Evolutionary conservation across 2,888 invertebrate species (phyloP).

Genomic region (Aleiodes leptofemur): DNA sequence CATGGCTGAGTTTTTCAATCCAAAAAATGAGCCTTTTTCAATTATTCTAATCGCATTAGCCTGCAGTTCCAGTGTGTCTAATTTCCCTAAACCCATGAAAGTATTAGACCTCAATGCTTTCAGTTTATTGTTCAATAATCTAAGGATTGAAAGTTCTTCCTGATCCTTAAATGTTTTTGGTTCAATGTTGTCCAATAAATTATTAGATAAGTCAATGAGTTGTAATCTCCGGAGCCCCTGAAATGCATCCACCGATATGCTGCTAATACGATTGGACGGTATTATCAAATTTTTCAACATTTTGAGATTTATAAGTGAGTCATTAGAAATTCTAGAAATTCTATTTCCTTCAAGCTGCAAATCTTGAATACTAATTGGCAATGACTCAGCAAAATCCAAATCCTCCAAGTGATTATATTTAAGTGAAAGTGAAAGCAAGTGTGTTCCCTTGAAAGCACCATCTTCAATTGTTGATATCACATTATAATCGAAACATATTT

Average conservation of each 20-base stretch:
- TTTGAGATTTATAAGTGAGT: conserved; percentile 53
- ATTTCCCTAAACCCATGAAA: conserved; percentile 73
- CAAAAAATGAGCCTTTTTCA: conserved; percentile 69
- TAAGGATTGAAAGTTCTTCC: conserved; percentile 52
- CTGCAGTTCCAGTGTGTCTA: conserved; percentile 69
- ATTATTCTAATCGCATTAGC: conserved; percentile 72
- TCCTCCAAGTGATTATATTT: conserved; percentile 55
- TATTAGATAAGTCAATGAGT: conserved; percentile 49
- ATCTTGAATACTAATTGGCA: conserved; percentile 57
- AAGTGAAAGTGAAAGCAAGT: conserved; percentile 57
- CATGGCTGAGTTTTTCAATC: conserved; percentile 68
- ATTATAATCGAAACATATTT: conserved; percentile 71
- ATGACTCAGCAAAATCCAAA: conserved; percentile 55
- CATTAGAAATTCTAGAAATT: conserved; percentile 53
- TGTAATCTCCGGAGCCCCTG: conserved; percentile 50
- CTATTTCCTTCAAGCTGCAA: conserved; percentile 54
- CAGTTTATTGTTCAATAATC: conserved; percentile 56
- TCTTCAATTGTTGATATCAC: no score
- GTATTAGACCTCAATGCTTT: conserved; percentile 65
- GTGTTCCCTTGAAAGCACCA: conserved; percentile 71
- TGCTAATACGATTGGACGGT: conserved; percentile 34
- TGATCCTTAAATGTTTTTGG: conserved; percentile 51
- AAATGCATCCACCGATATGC: conserved; percentile 28
- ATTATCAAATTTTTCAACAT: conserved; percentile 44
- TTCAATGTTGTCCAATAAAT: conserved; percentile 46